Conservation (phyloP, 2,113 vertebrate genomes). For the Apodemus speciosus region DNA sequence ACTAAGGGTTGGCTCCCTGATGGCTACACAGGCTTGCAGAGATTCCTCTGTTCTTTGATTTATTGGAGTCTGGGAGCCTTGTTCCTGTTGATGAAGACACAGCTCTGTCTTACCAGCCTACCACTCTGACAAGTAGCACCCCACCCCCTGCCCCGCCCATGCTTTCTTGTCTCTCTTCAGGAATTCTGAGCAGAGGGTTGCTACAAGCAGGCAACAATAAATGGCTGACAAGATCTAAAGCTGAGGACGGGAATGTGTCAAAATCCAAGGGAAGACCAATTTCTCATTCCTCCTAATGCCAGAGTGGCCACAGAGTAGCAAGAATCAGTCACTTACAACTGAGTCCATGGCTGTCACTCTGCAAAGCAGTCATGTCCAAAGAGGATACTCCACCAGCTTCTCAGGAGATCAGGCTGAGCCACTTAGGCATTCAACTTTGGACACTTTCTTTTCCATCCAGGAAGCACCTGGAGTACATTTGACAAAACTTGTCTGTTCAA, state of each 20-base stretch:
- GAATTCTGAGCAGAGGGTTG: background rate
- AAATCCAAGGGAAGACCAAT: background rate
- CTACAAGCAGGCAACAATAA: background rate
- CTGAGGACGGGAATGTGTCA: background rate
- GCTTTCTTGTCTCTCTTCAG: background rate
- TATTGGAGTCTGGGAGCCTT: background rate
- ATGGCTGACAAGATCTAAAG: background rate
- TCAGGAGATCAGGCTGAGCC: background rate
- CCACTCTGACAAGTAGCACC: background rate
- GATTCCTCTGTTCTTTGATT: background rate
- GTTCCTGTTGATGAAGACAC: background rate
- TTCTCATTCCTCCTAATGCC: background rate
- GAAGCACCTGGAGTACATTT: background rate
- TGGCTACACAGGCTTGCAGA: background rate
- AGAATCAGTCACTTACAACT: background rate
- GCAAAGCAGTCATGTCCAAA: background rate
- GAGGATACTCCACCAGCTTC: background rate
- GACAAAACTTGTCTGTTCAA: background rate
- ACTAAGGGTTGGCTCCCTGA: background rate
- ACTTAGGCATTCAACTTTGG: background rate
- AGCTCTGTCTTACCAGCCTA: background rate
- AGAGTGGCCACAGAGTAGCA: background rate
- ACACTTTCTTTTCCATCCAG: background rate
- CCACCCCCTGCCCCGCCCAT: background rate
- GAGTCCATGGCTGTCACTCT: background rate